phyloP scores from a whole-genome alignment of 2,797 vertebrate species.

The Poecilia velifera region DNA sequence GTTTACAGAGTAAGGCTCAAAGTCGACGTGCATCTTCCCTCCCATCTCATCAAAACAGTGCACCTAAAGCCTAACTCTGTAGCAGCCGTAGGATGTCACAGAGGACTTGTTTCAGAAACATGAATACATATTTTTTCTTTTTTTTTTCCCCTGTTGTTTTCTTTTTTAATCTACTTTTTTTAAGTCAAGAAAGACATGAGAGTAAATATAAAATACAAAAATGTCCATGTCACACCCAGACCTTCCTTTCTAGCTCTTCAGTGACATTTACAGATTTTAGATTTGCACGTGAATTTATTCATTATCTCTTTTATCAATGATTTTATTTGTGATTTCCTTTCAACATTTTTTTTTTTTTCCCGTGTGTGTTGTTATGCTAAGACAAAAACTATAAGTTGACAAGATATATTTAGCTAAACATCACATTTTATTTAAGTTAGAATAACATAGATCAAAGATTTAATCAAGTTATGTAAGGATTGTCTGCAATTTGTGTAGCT shows the following conservation, averaged over 20 bases:
- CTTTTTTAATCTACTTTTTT: not conserved
- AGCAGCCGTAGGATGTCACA: not conserved
- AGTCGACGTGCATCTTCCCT: not conserved
- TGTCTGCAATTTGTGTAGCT: not conserved
- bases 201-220: not conserved
- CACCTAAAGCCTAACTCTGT: slow-evolving; percentile 10
- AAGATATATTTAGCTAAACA: not conserved
- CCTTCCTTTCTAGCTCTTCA: not conserved
- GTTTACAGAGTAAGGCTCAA: slow-evolving; percentile 85
- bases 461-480: not conserved
- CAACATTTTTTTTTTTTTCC: too few species aligned
- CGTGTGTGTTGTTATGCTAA: not conserved
- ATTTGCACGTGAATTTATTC: not conserved
- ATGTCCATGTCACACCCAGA: not conserved
- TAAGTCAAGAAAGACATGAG: not conserved
- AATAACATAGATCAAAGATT: not conserved
- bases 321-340: not conserved
- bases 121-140: not conserved
- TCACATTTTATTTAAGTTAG: not conserved
- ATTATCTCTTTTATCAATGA: not conserved
- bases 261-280: not conserved
- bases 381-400: not conserved
- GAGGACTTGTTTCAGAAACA: slow-evolving; percentile 7
- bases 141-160: too few species aligned
- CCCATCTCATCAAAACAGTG: slow-evolving; percentile 1